Percentiles rank a stretch among this genome's conserved stretches.
phyloP scores from a whole-genome alignment of 2,113 vertebrate species.

The Micronycteris hirsuta region DNA sequence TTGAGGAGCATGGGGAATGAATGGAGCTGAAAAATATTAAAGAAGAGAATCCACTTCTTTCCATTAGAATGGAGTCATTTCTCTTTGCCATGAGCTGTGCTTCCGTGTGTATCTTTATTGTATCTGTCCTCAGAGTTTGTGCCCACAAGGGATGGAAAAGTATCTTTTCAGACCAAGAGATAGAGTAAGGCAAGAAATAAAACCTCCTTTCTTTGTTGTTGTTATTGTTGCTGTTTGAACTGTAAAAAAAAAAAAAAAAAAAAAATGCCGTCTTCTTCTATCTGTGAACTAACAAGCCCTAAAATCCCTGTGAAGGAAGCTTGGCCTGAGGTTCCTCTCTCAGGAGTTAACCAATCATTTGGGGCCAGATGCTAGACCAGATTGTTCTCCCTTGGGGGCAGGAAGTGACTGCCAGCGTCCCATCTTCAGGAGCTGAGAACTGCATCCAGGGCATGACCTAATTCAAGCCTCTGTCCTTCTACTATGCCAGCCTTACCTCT shows the following conservation, averaged over 20 bases:
- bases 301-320: not conserved
- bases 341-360: constrained; percentile 48
- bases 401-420: constrained; percentile 76
- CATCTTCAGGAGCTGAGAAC: constrained; percentile 68
- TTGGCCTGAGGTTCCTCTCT: constrained; percentile 24
- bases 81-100: not conserved
- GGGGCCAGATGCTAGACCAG: constrained; percentile 79
- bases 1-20: not conserved
- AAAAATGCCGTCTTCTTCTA: not conserved
- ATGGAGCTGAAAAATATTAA: not conserved
- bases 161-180: not conserved
- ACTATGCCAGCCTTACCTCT: constrained; percentile 70
- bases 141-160: not conserved
- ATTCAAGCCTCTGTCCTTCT: constrained; percentile 71
- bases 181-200: not conserved
- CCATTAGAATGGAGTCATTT: not conserved
- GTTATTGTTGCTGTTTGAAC: not conserved
- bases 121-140: not conserved
- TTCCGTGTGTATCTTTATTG: not conserved
- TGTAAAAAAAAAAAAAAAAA: no score
- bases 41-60: not conserved
- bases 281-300: not conserved
- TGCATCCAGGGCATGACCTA: constrained; percentile 79
- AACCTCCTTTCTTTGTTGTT: not conserved
- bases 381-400: constrained; percentile 76